These are phyloP conservation scores for Pseudomyrmex flavicornis DNA, from an alignment of 1,140 invertebrate genomes.

Conservation along the genomic window DNA sequence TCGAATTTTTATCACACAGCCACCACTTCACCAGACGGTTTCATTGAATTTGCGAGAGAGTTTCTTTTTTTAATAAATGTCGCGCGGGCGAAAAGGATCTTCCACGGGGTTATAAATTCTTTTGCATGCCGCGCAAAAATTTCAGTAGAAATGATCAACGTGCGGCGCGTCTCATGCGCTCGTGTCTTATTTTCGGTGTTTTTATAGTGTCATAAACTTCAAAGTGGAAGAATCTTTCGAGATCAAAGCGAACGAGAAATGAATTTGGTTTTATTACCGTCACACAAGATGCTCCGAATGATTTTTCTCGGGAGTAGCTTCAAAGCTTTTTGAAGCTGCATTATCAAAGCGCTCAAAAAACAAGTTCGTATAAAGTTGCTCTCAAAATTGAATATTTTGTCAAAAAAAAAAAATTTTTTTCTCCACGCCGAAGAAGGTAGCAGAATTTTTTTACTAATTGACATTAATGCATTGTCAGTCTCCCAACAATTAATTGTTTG, in stretches of 20 bases:
- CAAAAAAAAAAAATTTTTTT: not conserved
- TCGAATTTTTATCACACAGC: not conserved
- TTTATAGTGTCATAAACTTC: slow-evolving; percentile 29
- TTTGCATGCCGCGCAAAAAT: slow-evolving; percentile 20
- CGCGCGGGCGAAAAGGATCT: not conserved
- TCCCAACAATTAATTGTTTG: slow-evolving; percentile 60
- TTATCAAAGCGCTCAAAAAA: slow-evolving; percentile 20
- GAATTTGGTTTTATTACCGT: slow-evolving; percentile 30
- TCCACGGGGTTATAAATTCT: not conserved
- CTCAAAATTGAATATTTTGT: not conserved
- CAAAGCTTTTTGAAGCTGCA: not conserved
- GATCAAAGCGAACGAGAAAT: slow-evolving; percentile 38
- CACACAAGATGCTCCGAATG: not conserved
- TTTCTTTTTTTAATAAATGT: not conserved
- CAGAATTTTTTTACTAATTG: slow-evolving; percentile 7
- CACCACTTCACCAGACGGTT: not conserved
- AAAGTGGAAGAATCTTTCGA: slow-evolving; percentile 22
- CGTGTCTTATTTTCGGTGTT: slow-evolving; percentile 26
- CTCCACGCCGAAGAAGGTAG: not conserved
- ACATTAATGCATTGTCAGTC: slow-evolving; percentile 64
- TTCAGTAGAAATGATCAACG: slow-evolving; percentile 13
- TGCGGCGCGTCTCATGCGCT: not conserved
- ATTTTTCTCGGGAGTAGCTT: slow-evolving; percentile 6
- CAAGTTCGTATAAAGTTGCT: too few species aligned
- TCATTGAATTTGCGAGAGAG: slow-evolving; percentile 1